Conservation (phyloP, 2,113 vertebrate species). For the Hassar affinis region DNA sequence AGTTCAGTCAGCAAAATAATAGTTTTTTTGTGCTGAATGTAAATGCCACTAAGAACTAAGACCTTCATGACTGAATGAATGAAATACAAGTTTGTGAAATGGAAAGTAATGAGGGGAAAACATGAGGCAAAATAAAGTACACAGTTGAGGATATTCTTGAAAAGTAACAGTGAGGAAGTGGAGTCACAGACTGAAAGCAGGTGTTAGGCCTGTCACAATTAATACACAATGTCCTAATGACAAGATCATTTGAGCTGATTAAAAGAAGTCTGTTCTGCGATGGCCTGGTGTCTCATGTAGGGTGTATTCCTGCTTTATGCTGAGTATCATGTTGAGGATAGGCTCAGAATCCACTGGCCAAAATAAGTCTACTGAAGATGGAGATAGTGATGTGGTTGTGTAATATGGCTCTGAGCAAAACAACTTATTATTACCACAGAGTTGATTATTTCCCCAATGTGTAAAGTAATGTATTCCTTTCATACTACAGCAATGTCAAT, state of each 20-base stretch:
- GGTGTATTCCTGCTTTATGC: not conserved
- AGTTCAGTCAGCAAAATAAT: slow-evolving; percentile 56
- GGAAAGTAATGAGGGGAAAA: not conserved
- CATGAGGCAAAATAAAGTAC: not conserved
- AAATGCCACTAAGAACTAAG: slow-evolving; percentile 57
- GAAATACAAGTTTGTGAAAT: not conserved
- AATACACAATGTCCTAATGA: not conserved
- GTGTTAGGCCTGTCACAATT: not conserved
- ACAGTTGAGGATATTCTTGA: not conserved
- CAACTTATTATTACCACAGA: not conserved
- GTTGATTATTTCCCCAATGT: not conserved
- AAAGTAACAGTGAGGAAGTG: not conserved
- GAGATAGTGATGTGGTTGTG: not conserved
- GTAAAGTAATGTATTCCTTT: not conserved
- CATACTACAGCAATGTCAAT: not conserved
- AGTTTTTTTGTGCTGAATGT: slow-evolving; percentile 73
- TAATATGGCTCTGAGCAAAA: not conserved
- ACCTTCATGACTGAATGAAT: not conserved
- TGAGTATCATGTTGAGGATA: not conserved
- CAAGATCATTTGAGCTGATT: not conserved
- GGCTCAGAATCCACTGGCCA: not conserved
- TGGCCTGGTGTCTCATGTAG: not conserved
- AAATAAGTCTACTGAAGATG: not conserved
- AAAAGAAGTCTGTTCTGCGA: not conserved
- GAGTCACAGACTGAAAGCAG: slow-evolving; percentile 7